Percentiles rank a stretch among this genome's conserved stretches.
These are phyloP conservation scores for Sternotherus odoratus DNA, from an alignment of 2,797 vertebrate genomes.

Conservation along the genomic window DNA sequence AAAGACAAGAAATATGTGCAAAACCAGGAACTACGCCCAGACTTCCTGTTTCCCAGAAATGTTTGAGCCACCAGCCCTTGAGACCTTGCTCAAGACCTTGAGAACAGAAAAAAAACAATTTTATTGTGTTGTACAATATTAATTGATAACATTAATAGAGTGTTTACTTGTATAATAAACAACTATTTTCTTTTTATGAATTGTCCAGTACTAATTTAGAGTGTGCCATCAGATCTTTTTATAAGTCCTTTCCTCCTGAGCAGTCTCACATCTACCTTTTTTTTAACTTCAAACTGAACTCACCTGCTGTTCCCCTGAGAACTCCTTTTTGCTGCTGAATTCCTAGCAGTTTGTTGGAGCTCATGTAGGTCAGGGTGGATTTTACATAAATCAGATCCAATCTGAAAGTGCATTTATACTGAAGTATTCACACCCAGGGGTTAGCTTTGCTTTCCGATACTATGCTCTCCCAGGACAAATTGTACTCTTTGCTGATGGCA, in stretches of 20 bases:
- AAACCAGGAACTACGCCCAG: not conserved
- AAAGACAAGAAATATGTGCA: not conserved
- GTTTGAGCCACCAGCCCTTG: not conserved
- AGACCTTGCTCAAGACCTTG: not conserved
- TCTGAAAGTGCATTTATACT: not conserved
- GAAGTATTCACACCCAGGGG: not conserved
- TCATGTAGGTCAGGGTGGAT: not conserved
- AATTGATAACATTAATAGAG: not conserved
- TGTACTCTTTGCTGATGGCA: not conserved
- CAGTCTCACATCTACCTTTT: not conserved
- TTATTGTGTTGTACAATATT: not conserved
- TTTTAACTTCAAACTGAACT: not conserved
- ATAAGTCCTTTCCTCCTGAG: not conserved
- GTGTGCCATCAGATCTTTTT: not conserved
- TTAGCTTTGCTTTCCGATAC: not conserved
- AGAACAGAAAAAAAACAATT: not conserved
- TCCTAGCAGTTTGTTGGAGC: not conserved
- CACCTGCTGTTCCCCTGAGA: not conserved
- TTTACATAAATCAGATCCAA: not conserved
- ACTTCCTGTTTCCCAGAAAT: not conserved
- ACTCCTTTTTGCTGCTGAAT: not conserved
- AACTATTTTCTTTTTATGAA: not conserved
- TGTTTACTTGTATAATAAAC: not conserved
- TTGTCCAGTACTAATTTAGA: not conserved
- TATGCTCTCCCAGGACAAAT: not conserved